Conservation (phyloP, 2,797 vertebrate genomes). For the Brachymystax lenok region DNA sequence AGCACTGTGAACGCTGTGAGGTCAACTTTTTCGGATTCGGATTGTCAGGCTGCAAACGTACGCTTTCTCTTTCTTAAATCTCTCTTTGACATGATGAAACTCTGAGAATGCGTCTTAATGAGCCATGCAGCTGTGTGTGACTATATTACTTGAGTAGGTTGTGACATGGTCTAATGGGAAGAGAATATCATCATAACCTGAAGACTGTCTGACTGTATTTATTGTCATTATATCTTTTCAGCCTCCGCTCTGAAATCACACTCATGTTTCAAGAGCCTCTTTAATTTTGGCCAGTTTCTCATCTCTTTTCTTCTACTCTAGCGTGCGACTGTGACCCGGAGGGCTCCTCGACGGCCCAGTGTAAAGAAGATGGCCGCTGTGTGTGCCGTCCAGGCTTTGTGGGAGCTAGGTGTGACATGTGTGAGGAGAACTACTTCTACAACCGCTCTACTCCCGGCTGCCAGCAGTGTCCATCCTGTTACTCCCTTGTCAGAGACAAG, state of each 20-base stretch:
- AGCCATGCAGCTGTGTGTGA: neutral
- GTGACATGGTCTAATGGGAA: too few relatives aligned
- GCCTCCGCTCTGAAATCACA: neutral
- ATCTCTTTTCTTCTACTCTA: constrained; percentile 45
- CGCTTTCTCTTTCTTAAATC: constrained; percentile 50
- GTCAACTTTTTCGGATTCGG: constrained; percentile 92
- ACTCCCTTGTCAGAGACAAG: constrained; percentile 93
- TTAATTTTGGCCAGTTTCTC: neutral
- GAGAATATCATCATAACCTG: too few relatives aligned
- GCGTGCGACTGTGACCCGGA: constrained; percentile 95
- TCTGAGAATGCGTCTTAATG: neutral
- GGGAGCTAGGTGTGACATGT: constrained; percentile 91
- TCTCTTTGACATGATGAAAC: neutral
- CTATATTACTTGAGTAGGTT: too few relatives aligned
- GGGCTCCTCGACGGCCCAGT: constrained; percentile 87
- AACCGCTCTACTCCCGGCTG: constrained; percentile 91
- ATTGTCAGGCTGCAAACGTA: constrained; percentile 94
- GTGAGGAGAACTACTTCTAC: constrained; percentile 98
- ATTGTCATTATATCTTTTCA: neutral
- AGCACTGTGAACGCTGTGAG: constrained; percentile 87
- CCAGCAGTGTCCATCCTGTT: constrained; percentile 95
- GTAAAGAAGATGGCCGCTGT: constrained; percentile 84
- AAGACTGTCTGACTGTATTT: too few relatives aligned
- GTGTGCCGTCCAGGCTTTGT: constrained; percentile 91
- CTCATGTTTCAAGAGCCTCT: neutral